Evolutionary conservation across 2,113 vertebrate genomes (phyloP).

Genomic region (Plotosus lineatus): DNA sequence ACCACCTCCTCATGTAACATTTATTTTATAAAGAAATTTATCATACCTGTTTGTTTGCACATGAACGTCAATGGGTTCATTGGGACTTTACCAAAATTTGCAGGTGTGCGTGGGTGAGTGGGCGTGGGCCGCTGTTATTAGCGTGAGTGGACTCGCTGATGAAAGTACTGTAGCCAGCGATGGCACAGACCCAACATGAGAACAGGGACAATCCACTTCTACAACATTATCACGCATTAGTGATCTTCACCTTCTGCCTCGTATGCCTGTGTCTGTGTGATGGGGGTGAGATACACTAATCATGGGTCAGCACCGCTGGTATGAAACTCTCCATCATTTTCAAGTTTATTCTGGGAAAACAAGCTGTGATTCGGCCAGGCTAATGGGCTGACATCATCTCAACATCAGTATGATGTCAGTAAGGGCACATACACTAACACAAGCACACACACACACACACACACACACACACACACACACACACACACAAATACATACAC

Average conservation of each 20-base stretch:
- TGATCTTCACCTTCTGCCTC: constrained; percentile 7
- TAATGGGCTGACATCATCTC: constrained; percentile 42
- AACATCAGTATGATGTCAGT: background rate
- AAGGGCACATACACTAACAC: background rate
- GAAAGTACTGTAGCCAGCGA: background rate
- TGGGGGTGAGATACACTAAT: background rate
- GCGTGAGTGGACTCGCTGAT: background rate
- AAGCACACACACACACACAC: constrained; percentile 1
- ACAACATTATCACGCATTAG: constrained; percentile 29
- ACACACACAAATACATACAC: background rate
- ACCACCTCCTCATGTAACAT: background rate
- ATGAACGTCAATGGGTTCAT: background rate
- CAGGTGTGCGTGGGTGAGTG: background rate
- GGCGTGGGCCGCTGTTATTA: background rate
- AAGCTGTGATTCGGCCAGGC: background rate
- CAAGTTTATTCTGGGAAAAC: constrained; percentile 47
- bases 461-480: background rate
- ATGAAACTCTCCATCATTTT: constrained; percentile 45
- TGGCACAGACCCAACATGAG: background rate
- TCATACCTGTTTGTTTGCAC: background rate
- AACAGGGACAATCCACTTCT: constrained; percentile 14
- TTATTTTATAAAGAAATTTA: background rate
- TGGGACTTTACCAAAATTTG: background rate
- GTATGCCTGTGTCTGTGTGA: background rate
- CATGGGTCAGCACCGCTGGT: constrained; percentile 11